Evolutionary conservation across 2,888 invertebrate species (phyloP), one percentile per base, ranked within the genome.

Genomic region (Cosmia trapezina): DNA sequence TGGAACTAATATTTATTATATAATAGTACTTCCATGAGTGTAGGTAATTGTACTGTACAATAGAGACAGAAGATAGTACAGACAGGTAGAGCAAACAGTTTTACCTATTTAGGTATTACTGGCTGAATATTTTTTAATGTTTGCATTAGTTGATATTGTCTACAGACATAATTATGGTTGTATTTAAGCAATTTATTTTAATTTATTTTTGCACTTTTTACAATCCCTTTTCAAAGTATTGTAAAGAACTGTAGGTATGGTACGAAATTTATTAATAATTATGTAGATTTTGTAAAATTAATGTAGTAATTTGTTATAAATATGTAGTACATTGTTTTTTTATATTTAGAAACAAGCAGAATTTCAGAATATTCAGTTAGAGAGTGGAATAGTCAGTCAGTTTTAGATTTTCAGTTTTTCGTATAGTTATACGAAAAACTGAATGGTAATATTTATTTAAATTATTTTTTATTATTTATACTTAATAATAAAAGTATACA

Each of bases 71-170:
- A 43, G 9, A 28, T 28, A 28, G 28, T 28, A 33, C 49, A 47
- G 37, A 22, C 45, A 51, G 12, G 59, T 59, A 63, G 45, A 72
- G 49, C 64, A 60, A 65, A 73, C 12, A 28, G 14, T 49, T 33
- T 56, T 8, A 73, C 19, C 28, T 17, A 73, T 61, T 66, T 22
- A n/a, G n/a, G n/a, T n/a, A 43, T 60, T 54, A 47, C 28, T 41
- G 22, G 19, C 14, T 66, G 54, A 33, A 56, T 51, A 14, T 3
- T 72, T 60, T 54, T 61, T 45, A 22, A 73, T 67, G 45, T 67
- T 61, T 67, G 41, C 49, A 19, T 14, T 28, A 19, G 0, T 73
- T 22, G 33, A 60, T 53, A 37, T 73, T 59, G 33, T 79, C 14
- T 66, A 43, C 45, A 49, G 19, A 53, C 28, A 47, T 37, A 37